phyloP scores from a whole-genome alignment of 23 tunicate species.

The Ascidia mentula region DNA sequence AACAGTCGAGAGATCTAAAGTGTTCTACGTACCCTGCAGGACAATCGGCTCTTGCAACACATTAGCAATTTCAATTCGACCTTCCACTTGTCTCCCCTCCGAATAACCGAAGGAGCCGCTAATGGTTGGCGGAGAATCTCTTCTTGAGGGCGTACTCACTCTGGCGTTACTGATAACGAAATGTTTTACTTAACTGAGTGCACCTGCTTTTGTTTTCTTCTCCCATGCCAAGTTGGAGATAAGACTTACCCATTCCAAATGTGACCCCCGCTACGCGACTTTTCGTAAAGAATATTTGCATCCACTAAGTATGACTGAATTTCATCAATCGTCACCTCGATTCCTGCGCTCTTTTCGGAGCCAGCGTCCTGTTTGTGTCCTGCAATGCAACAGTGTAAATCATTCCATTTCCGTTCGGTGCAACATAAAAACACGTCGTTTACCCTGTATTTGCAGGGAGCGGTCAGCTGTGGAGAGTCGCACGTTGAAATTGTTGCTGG shows the following conservation, averaged over 20 bases:
- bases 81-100: not conserved
- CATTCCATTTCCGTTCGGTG: too few relatives aligned
- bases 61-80: conserved; percentile 10
- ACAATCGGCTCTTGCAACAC: conserved; percentile 2
- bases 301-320: conserved; percentile 5
- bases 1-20: not conserved
- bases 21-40: not conserved
- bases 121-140: conserved; percentile 5
- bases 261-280: conserved; percentile 15
- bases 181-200: not conserved
- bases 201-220: too few relatives aligned
- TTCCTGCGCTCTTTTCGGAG: conserved; percentile 4
- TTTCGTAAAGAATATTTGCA: conserved; percentile 2
- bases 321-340: conserved; percentile 7
- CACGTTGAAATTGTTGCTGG: not conserved
- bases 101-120: conserved; percentile 1
- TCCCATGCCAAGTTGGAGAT: too few relatives aligned
- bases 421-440: too few relatives aligned
- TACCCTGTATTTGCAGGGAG: conserved; percentile 2
- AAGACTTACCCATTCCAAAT: conserved; percentile 21
- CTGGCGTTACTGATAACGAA: not conserved
- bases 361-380: not conserved
- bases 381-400: not conserved
- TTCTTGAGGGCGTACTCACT: not conserved
- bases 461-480: conserved; percentile 3